Evolutionary conservation across 2,113 vertebrate species (phyloP).

Genomic region (Salvelinus namaycush): DNA sequence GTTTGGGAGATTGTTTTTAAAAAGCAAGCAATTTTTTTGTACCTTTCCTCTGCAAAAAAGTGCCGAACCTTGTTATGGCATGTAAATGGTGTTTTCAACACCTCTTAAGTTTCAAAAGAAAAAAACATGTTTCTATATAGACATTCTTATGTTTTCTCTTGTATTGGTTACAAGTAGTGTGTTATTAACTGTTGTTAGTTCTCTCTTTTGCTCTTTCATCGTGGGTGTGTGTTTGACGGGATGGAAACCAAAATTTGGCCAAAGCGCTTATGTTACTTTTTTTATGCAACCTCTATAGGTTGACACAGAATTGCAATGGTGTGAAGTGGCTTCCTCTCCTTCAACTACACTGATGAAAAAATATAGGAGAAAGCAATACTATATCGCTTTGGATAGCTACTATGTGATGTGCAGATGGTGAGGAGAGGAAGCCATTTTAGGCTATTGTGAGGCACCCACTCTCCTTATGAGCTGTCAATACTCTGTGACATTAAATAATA

Average conservation of each 20-base stretch:
- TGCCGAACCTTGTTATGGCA: slow-evolving; percentile 94
- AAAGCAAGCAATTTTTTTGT: slow-evolving; percentile 28
- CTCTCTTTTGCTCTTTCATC: slow-evolving; percentile 39
- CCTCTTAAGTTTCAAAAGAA: slow-evolving; percentile 87
- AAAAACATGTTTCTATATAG: slow-evolving; percentile 85
- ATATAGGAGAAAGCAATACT: slow-evolving; percentile 26
- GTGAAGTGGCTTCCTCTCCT: slow-evolving; percentile 11
- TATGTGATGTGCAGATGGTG: neutral
- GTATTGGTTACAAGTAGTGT: slow-evolving; percentile 93
- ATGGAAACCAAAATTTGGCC: slow-evolving; percentile 49
- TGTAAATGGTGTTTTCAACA: slow-evolving; percentile 95
- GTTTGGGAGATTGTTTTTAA: slow-evolving; percentile 30
- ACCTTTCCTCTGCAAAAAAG: slow-evolving; percentile 63
- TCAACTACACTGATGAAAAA: slow-evolving; percentile 27
- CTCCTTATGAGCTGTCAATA: neutral
- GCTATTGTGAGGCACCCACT: neutral
- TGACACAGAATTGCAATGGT: slow-evolving; percentile 21
- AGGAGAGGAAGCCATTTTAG: neutral
- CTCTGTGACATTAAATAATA: neutral
- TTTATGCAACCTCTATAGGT: slow-evolving; percentile 25
- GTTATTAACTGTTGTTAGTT: slow-evolving; percentile 65
- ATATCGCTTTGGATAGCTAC: neutral
- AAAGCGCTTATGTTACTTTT: slow-evolving; percentile 55
- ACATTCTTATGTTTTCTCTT: slow-evolving; percentile 87
- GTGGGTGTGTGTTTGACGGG: slow-evolving; percentile 21